Evolutionary conservation across 2,113 vertebrate genomes (phyloP).

Genomic region (Dasyprocta punctata): DNA sequence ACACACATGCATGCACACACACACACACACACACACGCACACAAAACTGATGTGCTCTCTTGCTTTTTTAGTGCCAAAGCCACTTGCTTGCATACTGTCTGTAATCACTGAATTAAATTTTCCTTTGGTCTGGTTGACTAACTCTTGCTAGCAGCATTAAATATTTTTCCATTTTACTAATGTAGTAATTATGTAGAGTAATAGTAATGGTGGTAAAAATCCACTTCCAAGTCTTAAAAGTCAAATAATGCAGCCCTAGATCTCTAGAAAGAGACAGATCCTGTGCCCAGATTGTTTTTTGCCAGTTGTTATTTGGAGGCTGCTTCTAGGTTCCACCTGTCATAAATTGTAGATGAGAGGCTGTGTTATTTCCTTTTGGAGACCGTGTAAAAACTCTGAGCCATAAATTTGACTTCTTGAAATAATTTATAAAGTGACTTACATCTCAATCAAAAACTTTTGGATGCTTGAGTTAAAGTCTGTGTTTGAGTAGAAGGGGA

Average conservation of each 20-base stretch:
- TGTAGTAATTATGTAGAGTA: neutral
- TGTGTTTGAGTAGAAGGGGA: neutral
- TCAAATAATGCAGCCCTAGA: neutral
- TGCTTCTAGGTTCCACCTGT: accelerated
- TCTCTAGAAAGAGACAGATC: neutral
- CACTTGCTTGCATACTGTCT: neutral
- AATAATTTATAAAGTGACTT: neutral
- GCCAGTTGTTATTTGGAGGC: accelerated
- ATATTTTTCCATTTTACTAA: neutral
- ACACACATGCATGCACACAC: neutral
- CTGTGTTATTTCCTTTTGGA: neutral
- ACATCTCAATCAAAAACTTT: neutral
- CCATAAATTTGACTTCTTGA: neutral
- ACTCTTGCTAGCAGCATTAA: neutral
- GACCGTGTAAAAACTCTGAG: neutral
- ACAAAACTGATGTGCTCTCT: neutral
- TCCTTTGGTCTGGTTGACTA: neutral
- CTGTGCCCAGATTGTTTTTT: neutral
- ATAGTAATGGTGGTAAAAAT: neutral
- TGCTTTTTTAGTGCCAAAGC: neutral
- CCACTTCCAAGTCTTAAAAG: neutral
- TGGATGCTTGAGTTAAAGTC: neutral
- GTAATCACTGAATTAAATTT: neutral
- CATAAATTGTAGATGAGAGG: neutral
- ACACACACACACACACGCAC: neutral